Evolutionary conservation across 2,888 invertebrate genomes (phyloP).

Genomic region (Argyra leucocephala): DNA sequence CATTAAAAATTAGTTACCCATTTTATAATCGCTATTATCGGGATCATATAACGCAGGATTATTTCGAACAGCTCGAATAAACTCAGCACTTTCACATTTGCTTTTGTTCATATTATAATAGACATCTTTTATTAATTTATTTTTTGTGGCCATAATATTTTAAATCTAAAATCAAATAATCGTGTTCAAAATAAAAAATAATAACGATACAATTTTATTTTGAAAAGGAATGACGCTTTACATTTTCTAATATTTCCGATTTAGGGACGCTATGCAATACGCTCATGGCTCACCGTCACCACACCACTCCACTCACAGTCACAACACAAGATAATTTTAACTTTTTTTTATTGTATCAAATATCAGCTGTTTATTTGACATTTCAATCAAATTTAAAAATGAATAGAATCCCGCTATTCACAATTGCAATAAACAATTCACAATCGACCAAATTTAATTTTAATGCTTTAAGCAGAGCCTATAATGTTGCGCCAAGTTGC

Average conservation of each 20-base stretch:
- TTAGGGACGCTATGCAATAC: neutral
- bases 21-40: neutral
- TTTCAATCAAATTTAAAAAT: no score
- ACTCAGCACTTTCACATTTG: neutral
- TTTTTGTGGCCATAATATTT: neutral
- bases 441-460: no score
- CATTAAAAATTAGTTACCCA: neutral
- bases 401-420: no score
- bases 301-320: no score
- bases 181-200: neutral
- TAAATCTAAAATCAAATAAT: neutral
- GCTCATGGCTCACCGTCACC: no score
- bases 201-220: conserved; percentile 6
- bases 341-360: no score
- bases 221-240: neutral
- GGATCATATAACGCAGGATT: neutral
- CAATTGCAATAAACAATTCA: no score
- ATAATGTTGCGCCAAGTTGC: no score
- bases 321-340: no score
- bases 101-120: conserved; percentile 1
- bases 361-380: no score
- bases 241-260: neutral
- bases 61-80: neutral
- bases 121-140: neutral
- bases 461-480: no score